These are phyloP conservation scores for Chromoteleia sp. DNA, from an alignment of 2,888 invertebrate genomes.

Conservation along the genomic window DNA sequence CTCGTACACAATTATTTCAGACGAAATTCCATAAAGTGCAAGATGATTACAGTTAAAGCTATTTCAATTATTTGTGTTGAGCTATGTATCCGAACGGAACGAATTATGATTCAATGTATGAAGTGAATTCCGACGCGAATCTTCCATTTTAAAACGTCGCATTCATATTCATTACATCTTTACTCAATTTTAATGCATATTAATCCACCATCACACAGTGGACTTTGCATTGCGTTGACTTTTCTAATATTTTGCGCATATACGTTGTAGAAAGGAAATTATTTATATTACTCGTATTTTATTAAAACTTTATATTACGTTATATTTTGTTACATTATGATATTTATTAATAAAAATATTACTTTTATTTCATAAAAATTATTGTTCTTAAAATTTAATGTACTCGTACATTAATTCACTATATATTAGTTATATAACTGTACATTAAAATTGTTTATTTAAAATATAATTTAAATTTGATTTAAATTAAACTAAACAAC, in stretches of 20 bases:
- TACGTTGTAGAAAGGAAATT: not conserved
- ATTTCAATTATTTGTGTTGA: not conserved
- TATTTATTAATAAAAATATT: too few relatives aligned
- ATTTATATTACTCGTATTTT: too few relatives aligned
- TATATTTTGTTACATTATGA: too few relatives aligned
- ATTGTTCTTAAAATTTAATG: too few relatives aligned
- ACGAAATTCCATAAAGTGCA: not conserved
- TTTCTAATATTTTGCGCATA: conserved; percentile 11
- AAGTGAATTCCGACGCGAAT: conserved; percentile 4
- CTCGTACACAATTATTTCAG: not conserved
- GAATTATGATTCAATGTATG: conserved; percentile 13
- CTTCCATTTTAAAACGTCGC: conserved; percentile 20
- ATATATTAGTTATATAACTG: too few relatives aligned
- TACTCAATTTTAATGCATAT: conserved; percentile 31
- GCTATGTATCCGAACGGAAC: not conserved
- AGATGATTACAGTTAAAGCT: not conserved
- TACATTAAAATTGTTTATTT: too few relatives aligned
- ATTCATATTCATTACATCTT: conserved; percentile 31
- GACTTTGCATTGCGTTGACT: conserved; percentile 5
- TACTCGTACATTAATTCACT: too few relatives aligned
- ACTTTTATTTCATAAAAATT: too few relatives aligned
- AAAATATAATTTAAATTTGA: too few relatives aligned
- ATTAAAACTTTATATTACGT: too few relatives aligned
- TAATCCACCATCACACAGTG: conserved; percentile 17
- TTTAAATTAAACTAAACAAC: too few relatives aligned